Evolutionary conservation across 2,797 vertebrate species (phyloP), one percentile per base, ranked within the genome.

Genomic region (Cynodonichthys magdalenae): DNA sequence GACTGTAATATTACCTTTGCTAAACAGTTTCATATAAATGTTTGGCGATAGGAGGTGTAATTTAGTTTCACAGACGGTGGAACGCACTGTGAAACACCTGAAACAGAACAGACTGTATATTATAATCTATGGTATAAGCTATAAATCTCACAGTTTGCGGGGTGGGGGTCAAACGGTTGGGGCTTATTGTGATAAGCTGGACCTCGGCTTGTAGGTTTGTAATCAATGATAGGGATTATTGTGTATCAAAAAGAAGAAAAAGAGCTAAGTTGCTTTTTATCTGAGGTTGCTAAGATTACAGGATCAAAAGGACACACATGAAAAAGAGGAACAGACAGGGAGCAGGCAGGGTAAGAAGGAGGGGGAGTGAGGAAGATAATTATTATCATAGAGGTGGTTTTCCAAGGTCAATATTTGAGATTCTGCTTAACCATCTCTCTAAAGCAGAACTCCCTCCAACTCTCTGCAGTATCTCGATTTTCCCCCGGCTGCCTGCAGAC

Each of bases 201-300:
- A 89, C 79, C 82, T 88, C 81, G 91, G 88, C 92, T 90, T 92
- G 88, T 90, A 92, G 67, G 46, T 93, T 91, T 92, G 88, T 91
- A 92, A 92, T 94, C 92, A 93, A 90, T 92, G 89, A 90, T 86
- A 68, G 86, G 92, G 92, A 94, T 94, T 93, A 93, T 92, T 91
- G 86, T 88, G 85, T 89, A 91, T 93, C 92, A 92, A 85, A 90
- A 78, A 74, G 73, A 76, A 79, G 69, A 75, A 81, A 81, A 87
- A 81, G 75, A 84, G 78, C 80, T 64, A 53, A 80, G 84, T 74
- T 80, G 71, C 87, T 77, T 90, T 39, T 93, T 90, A 93, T 94
- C 92, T 88, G 66, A 71, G 89, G 88, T 83, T 75, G 66, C 77
- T 61, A 71, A 87, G 91, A 92, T 92, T 92, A 91, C 71, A 80